Conservation (phyloP, 2,113 vertebrate genomes). For the Panthera leo region DNA sequence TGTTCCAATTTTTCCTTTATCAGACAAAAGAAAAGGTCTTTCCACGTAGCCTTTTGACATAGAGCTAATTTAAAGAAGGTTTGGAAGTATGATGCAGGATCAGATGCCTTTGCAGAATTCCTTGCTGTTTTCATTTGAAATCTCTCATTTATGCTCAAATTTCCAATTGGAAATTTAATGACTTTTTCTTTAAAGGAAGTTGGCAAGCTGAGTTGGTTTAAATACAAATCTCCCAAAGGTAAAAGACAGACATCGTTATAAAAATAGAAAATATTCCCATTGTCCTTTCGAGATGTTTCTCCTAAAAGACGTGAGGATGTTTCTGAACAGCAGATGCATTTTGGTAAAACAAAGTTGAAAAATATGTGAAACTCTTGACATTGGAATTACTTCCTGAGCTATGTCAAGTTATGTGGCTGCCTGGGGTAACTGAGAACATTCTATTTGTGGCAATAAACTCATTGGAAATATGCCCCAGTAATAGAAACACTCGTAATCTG, state of each 20-base stretch:
- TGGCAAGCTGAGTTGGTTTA: conserved; percentile 69
- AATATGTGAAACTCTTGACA: conserved; percentile 69
- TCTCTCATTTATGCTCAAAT: conserved; percentile 90
- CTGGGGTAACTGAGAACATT: conserved; percentile 47
- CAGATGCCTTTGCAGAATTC: conserved; percentile 93
- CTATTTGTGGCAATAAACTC: conserved; percentile 49
- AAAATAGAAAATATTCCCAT: conserved; percentile 73
- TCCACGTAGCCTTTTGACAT: conserved; percentile 87
- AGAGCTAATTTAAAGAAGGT: conserved; percentile 94
- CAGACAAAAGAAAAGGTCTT: conserved; percentile 81
- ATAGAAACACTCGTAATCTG: neutral
- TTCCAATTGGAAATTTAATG: conserved; percentile 85
- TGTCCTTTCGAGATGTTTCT: conserved; percentile 66
- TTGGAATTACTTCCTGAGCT: conserved; percentile 65
- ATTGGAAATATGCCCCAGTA: neutral
- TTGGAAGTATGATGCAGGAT: conserved; percentile 93
- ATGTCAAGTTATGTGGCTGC: conserved; percentile 58
- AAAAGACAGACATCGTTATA: conserved; percentile 68
- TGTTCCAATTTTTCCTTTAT: conserved; percentile 80
- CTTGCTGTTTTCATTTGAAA: conserved; percentile 92
- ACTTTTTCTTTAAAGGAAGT: conserved; percentile 68
- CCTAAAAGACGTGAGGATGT: conserved; percentile 46
- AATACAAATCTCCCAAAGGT: conserved; percentile 75
- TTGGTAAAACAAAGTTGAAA: conserved; percentile 76
- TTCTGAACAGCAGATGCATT: conserved; percentile 73